phyloP scores from a whole-genome alignment of 2,113 vertebrate genomes.

The Clarias gariepinus region DNA sequence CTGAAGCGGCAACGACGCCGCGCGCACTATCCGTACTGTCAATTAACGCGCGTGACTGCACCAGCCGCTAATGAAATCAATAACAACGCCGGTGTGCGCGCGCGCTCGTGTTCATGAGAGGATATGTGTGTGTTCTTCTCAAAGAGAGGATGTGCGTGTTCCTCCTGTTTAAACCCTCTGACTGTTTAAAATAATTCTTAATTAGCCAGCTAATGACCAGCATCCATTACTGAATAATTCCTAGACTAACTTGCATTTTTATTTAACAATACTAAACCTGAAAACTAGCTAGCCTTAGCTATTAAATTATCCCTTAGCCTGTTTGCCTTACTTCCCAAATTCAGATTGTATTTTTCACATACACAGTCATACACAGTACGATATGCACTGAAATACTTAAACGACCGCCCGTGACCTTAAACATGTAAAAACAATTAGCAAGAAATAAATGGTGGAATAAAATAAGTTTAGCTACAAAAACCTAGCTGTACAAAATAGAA shows the following conservation, averaged over 20 bases:
- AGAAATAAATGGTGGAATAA: no score
- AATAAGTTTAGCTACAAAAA: no score
- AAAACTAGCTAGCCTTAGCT: no score
- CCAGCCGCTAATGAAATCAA: constrained; percentile 58
- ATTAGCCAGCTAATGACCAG: background rate
- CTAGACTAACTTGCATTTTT: background rate
- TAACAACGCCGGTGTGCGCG: constrained; percentile 38
- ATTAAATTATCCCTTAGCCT: background rate
- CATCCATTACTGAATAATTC: background rate
- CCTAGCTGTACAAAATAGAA: no score
- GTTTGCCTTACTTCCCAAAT: background rate
- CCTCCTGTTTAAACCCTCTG: no score
- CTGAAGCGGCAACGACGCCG: constrained; percentile 69
- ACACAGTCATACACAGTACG: no score
- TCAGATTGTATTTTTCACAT: no score
- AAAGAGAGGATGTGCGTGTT: background rate
- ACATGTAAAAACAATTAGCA: no score
- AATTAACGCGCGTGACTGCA: constrained; percentile 27
- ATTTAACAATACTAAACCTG: no score
- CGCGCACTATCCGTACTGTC: constrained; percentile 46
- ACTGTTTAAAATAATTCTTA: no score
- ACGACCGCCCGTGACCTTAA: no score
- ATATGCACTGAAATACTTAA: no score
- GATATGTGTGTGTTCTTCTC: background rate
- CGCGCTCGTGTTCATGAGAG: background rate